Evolutionary conservation across 2,888 invertebrate genomes (phyloP).

Genomic region (Tiliacea citrago): DNA sequence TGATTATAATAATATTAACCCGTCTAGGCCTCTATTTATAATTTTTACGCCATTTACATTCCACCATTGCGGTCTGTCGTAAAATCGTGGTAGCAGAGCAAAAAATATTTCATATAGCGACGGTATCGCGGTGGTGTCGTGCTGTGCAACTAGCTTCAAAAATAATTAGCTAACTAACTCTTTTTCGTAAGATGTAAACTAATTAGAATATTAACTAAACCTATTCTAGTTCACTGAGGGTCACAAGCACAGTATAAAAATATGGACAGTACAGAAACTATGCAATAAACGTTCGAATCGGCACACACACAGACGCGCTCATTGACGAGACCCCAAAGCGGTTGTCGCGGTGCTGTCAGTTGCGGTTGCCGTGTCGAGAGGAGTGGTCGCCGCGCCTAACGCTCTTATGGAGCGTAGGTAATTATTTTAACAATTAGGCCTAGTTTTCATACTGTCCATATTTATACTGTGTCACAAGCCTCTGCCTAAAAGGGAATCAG

Average conservation of each 20-base stretch:
- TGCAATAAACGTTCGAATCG: no score
- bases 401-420: no score
- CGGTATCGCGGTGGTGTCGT: not conserved
- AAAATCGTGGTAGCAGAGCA: not conserved
- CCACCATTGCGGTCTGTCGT: not conserved
- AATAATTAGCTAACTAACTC: not conserved
- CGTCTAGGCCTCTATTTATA: conserved; percentile 24
- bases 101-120: not conserved
- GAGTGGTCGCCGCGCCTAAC: no score
- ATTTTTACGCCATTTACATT: not conserved
- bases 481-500: no score
- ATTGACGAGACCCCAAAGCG: no score
- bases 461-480: no score
- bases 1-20: conserved; percentile 17
- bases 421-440: no score
- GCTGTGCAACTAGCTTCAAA: not conserved
- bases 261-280: no score
- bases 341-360: no score
- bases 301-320: no score
- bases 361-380: no score
- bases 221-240: not conserved
- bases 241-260: not conserved
- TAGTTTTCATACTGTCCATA: no score
- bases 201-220: conserved; percentile 13
- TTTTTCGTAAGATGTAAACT: not conserved